Evolutionary conservation across 2,888 invertebrate genomes (phyloP), one percentile per base, ranked within the genome.

Genomic region (Mongoloraphidia duomilia): DNA sequence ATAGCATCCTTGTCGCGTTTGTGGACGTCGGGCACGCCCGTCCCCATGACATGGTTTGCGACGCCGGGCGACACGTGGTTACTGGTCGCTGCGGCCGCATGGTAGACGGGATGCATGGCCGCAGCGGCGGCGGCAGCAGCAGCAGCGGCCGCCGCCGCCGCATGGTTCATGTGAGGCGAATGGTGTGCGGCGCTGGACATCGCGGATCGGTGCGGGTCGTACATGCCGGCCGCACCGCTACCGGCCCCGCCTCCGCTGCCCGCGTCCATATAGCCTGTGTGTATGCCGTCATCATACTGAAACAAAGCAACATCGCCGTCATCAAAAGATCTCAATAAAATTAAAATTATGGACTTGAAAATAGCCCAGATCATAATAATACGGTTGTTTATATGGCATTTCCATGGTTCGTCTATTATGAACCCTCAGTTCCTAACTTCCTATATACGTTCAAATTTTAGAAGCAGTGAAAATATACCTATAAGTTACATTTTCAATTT

Each of bases 1-100:
- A 95, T 94, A 67, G 94, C 92, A 78, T 95, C 94, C 78, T 94
- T 95, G 78, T 95, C 95, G 68, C 95, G 78, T 77, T 95, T 95
- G 74, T 91, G 91, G 63, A 91, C 91, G 72, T 92, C 90, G 63
- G 91, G 90, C 54, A 80, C 78, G 57, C 75, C 71, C 66, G 26
- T 26, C 71, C 62, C 39, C 12, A 14, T 39, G 65, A 73, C 71
- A 74, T 68, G 26, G 26, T 26, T 26, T 26, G 26, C 26, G 26
- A 26, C 26, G 26, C 26, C 26, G 26, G 26, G 26, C 26, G 88
- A 80, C 68, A 89, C 88, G 73, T 89, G 90, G 76, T 89, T 84
- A 65, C 75, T 69, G 60, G 71, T 58, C 59, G 64, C 60, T 61
- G 84, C 74, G 68, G 76, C 70, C 58, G 74, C 78, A 69, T 81